These are phyloP conservation scores for Macrosteles quadrilineatus DNA, from an alignment of 1,140 invertebrate genomes.

Conservation along the genomic window DNA sequence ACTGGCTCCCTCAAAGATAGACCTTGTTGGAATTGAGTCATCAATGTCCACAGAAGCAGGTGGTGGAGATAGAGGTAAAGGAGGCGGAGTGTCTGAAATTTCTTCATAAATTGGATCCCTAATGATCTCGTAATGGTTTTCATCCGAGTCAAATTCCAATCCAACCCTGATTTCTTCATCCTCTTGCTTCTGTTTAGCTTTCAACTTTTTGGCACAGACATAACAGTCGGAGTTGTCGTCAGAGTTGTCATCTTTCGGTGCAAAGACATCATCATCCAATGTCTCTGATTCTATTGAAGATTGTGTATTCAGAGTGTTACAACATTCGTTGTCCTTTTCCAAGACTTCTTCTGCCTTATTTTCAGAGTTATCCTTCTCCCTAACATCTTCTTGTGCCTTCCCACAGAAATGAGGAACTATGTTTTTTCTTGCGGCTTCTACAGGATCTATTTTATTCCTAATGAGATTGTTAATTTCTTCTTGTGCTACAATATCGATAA, in stretches of 20 bases:
- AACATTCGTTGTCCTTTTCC: neutral
- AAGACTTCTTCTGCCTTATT: neutral
- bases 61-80: slow-evolving; percentile 71
- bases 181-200: slow-evolving; percentile 54
- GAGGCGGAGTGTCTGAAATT: slow-evolving; percentile 68
- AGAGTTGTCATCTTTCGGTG: slow-evolving; percentile 16
- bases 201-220: slow-evolving; percentile 12
- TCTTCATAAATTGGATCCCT: slow-evolving; percentile 88
- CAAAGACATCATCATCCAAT: slow-evolving; percentile 28
- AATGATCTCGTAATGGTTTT: slow-evolving; percentile 79
- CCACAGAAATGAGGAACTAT: slow-evolving; percentile 72
- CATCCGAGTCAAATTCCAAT: slow-evolving; percentile 56
- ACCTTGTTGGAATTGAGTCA: slow-evolving; percentile 49
- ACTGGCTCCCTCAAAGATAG: slow-evolving; percentile 77
- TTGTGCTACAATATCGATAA: slow-evolving; percentile 32
- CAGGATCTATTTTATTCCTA: slow-evolving; percentile 55
- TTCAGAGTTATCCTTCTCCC: neutral
- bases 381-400: slow-evolving; percentile 13
- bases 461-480: slow-evolving; percentile 37
- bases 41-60: slow-evolving; percentile 52
- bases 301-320: neutral
- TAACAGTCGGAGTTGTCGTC: slow-evolving; percentile 23
- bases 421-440: slow-evolving; percentile 68
- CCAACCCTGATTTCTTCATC: slow-evolving; percentile 30
- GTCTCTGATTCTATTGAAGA: slow-evolving; percentile 7